Evolutionary conservation across 2,888 invertebrate species (phyloP).

Genomic region (Pyrrhosoma nymphula): DNA sequence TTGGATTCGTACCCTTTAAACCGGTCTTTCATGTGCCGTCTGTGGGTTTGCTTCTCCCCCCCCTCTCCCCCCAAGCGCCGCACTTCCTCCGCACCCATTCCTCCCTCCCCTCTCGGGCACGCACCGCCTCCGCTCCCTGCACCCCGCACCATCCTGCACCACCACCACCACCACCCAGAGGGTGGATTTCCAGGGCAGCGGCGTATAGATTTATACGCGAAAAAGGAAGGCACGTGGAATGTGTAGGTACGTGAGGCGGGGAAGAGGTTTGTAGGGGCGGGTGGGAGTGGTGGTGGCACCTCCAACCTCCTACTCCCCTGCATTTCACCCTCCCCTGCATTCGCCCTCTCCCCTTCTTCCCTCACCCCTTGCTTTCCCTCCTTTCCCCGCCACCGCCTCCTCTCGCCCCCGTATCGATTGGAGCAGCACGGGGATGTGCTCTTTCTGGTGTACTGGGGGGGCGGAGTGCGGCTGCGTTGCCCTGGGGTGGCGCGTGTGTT

Average conservation of each 20-base stretch:
- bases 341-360: background rate
- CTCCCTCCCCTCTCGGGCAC: background rate
- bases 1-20: background rate
- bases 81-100: background rate
- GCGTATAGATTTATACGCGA: slow-evolving; percentile 31
- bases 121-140: background rate
- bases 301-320: too few species aligned
- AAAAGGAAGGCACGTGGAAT: background rate
- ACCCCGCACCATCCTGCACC: background rate
- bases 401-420: background rate
- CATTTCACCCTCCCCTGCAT: too few species aligned
- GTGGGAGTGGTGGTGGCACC: too few species aligned
- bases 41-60: background rate
- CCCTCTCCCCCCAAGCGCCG: background rate
- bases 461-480: background rate
- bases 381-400: background rate
- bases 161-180: background rate
- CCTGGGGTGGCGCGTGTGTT: background rate
- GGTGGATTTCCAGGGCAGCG: background rate
- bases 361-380: background rate
- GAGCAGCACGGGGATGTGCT: background rate
- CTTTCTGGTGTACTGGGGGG: background rate
- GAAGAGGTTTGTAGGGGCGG: too few species aligned
- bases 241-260: background rate
- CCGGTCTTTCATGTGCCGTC: background rate